Percentiles rank a stretch among this genome's conserved stretches.
These are phyloP conservation scores for Phytoseiulus persimilis DNA, from an alignment of 2,888 invertebrate species.

Conservation along the genomic window DNA sequence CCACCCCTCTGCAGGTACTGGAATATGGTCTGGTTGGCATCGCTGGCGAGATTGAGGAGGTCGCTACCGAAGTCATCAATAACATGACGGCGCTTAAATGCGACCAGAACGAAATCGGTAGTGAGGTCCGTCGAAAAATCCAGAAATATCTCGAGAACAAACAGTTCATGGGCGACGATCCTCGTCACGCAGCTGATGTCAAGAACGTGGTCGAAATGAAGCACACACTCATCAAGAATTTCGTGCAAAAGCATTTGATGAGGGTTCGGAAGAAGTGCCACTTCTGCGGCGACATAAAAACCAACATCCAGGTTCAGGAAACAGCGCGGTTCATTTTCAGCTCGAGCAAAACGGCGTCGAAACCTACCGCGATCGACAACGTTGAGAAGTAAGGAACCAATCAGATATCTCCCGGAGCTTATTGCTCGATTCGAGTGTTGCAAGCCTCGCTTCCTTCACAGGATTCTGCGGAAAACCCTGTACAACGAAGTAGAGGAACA, in stretches of 20 bases:
- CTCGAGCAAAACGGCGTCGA: conserved; percentile 22
- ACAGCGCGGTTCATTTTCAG: conserved; percentile 41
- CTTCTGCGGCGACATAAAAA: conserved; percentile 42
- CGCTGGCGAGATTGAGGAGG: conserved; percentile 57
- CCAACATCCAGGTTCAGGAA: conserved; percentile 41
- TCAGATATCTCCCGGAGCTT: no score
- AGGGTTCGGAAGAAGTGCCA: conserved; percentile 42
- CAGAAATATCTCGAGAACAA: conserved; percentile 44
- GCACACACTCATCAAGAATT: conserved; percentile 46
- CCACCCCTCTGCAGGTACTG: conserved; percentile 55
- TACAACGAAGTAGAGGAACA: conserved; percentile 39
- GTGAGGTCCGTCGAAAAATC: conserved; percentile 41
- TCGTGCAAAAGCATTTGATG: conserved; percentile 46
- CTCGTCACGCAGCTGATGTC: conserved; percentile 40
- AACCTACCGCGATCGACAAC: conserved; percentile 26
- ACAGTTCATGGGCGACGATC: conserved; percentile 43
- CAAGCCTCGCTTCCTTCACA: background rate
- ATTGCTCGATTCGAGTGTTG: background rate
- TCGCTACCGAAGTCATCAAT: conserved; percentile 53
- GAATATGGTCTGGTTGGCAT: conserved; percentile 66
- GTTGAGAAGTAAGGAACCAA: conserved; percentile 12
- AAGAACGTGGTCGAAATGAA: conserved; percentile 48
- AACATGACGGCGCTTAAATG: conserved; percentile 44
- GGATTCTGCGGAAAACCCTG: conserved; percentile 25
- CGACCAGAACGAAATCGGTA: conserved; percentile 45